Evolutionary conservation across 2,797 vertebrate genomes (phyloP).

Genomic region (Siniperca undulata): DNA sequence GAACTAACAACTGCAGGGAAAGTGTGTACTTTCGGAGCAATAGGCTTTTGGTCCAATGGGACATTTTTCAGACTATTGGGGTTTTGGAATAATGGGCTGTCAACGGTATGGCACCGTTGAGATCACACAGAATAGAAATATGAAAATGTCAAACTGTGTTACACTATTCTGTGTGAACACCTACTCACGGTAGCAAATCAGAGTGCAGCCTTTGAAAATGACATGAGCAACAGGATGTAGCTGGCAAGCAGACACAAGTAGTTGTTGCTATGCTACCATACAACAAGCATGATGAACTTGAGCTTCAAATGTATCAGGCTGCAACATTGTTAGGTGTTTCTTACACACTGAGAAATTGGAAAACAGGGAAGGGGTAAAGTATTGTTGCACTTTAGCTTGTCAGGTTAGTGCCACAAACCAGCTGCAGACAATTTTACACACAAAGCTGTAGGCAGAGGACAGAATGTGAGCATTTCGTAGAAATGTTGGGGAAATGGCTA

Average conservation of each 20-base stretch:
- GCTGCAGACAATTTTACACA: neutral
- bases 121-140: constrained; percentile 51
- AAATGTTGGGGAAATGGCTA: neutral
- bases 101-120: neutral
- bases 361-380: neutral
- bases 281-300: constrained; percentile 4
- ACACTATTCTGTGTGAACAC: constrained; percentile 25
- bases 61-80: no score
- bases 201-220: constrained; percentile 31
- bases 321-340: constrained; percentile 2
- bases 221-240: neutral
- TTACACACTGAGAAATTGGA: neutral
- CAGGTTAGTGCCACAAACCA: constrained; percentile 14
- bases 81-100: no score
- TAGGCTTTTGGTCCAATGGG: no score
- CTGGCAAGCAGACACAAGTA: neutral
- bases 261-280: constrained; percentile 11
- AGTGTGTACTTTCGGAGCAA: no score
- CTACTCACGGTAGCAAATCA: constrained; percentile 38
- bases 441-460: neutral
- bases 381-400: constrained; percentile 13
- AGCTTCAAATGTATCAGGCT: constrained; percentile 1
- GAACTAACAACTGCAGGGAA: no score
- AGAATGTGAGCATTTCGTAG: neutral
- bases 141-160: constrained; percentile 48